These are phyloP conservation scores for Amphipyra berbera DNA, from an alignment of 2,888 invertebrate species.

Conservation along the genomic window DNA sequence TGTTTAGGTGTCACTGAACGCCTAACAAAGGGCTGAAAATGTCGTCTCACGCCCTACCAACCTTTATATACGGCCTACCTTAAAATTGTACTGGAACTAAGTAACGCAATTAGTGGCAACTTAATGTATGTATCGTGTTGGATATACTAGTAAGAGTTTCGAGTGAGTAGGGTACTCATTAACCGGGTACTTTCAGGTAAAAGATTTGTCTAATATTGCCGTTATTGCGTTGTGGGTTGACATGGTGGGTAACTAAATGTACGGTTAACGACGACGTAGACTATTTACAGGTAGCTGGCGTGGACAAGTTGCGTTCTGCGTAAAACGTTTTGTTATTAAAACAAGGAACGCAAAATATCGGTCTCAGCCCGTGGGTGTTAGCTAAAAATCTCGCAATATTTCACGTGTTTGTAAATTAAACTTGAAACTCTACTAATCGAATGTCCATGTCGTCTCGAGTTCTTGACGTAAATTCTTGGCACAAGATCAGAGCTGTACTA, in stretches of 20 bases:
- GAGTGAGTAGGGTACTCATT: slow-evolving; percentile 30
- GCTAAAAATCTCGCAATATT: too few relatives aligned
- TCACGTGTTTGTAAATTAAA: too few relatives aligned
- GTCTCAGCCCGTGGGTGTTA: too few relatives aligned
- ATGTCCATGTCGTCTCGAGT: too few relatives aligned
- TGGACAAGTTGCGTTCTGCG: not conserved
- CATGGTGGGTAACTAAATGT: slow-evolving; percentile 29
- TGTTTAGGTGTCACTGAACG: slow-evolving; percentile 68
- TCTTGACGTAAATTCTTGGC: too few relatives aligned
- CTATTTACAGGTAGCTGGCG: not conserved
- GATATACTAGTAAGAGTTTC: slow-evolving; percentile 22
- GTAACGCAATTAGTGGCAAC: slow-evolving; percentile 50
- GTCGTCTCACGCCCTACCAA: slow-evolving; percentile 53
- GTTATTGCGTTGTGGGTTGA: slow-evolving; percentile 21
- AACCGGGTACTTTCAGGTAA: slow-evolving; percentile 9
- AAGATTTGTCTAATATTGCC: slow-evolving; percentile 18
- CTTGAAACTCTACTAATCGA: too few relatives aligned
- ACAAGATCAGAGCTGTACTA: too few relatives aligned
- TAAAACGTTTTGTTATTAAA: not conserved
- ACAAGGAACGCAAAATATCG: not conserved
- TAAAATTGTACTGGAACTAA: slow-evolving; percentile 39
- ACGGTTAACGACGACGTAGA: slow-evolving; percentile 17
- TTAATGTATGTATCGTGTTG: slow-evolving; percentile 45
- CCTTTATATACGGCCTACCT: slow-evolving; percentile 57
- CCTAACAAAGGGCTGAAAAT: slow-evolving; percentile 66